Base-by-base conservation (phyloP, 2,888 invertebrate genomes). In the Pimpla rufipes region DNA sequence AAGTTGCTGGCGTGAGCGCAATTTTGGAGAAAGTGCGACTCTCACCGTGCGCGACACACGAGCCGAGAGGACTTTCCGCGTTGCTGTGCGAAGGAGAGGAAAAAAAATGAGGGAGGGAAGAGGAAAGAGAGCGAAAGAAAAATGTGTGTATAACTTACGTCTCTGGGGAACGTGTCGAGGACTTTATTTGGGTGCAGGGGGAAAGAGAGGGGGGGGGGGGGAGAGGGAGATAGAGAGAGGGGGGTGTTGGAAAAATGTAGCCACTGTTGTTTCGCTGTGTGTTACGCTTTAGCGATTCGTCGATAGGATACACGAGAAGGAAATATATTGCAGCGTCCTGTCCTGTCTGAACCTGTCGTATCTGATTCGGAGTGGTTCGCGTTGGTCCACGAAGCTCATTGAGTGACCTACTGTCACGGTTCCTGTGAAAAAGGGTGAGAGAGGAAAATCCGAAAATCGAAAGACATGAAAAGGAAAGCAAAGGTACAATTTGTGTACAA, bases 1-100 rank as follows among this genome's bases (percentile, higher is more conserved):
- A 83, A 73, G 73, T 83, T 80, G 77, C 68, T 68, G 70, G 62
- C 62, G 80, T 74, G 68, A 62, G 73, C 76, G 50, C 77, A 68
- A 80, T 83, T 83, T 74, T 45, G 73, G 73, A 62, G 80, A 83
- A 80, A 80, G 83, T 83, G 68, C 80, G 77, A 74, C 74, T 76
- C 83, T n/a, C 45, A 11, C 62, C 37, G 7, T 37, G 5, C 45
- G 75, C 42, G 11, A 35, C n/a, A n/a, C n/a, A n/a, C n/a, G 11
- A 64, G n/a, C 59, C 21, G 40, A n/a, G 42, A 21, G n/a, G 40
- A 64, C 59, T 79, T 76, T 74, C 62, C 16, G 59, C 50, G 70
- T 50, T 73, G 59, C 71, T 59, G 62, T 11, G n/a, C n/a, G n/a
- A n/a, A n/a, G n/a, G n/a, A n/a, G n/a, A n/a, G n/a, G n/a, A n/a